Percentiles rank a stretch among this genome's conserved stretches.
Evolutionary conservation across 2,888 invertebrate species (phyloP).

Genomic region (Nemurella pictetii): DNA sequence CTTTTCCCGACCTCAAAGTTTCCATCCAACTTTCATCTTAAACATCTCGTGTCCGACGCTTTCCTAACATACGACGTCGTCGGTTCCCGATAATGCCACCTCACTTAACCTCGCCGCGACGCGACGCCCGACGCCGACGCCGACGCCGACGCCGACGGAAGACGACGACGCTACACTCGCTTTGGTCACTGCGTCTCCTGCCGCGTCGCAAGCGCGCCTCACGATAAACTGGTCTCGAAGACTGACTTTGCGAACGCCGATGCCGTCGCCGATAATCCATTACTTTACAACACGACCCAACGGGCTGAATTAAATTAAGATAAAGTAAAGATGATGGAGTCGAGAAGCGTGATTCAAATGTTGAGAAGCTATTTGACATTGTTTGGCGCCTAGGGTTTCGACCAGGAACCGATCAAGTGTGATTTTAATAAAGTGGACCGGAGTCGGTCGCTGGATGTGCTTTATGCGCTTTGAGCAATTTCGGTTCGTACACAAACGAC

Average conservation of each 20-base stretch:
- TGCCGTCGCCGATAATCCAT: background rate
- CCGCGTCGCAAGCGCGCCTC: background rate
- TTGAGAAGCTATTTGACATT: background rate
- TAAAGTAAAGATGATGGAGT: conserved; percentile 13
- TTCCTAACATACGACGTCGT: background rate
- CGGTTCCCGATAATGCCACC: background rate
- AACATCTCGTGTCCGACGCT: background rate
- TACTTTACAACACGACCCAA: background rate
- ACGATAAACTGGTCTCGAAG: background rate
- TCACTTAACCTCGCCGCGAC: background rate
- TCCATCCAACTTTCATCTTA: background rate
- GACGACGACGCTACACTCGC: background rate
- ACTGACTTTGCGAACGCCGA: background rate
- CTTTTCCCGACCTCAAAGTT: background rate
- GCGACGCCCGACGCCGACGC: background rate
- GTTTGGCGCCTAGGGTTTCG: background rate
- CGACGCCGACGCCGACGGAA: background rate
- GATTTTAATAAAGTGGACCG: background rate
- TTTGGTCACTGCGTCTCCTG: background rate
- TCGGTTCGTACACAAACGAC: background rate
- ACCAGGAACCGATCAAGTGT: background rate
- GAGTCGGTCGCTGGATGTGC: background rate
- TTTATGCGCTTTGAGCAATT: background rate
- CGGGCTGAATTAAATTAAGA: conserved; percentile 9
- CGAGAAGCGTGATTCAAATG: background rate